A percentile compares a stretch with the other conserved stretches of the same genome.
Evolutionary conservation across 1,140 invertebrate genomes (phyloP).

Genomic region (Drosophila bocqueti): DNA sequence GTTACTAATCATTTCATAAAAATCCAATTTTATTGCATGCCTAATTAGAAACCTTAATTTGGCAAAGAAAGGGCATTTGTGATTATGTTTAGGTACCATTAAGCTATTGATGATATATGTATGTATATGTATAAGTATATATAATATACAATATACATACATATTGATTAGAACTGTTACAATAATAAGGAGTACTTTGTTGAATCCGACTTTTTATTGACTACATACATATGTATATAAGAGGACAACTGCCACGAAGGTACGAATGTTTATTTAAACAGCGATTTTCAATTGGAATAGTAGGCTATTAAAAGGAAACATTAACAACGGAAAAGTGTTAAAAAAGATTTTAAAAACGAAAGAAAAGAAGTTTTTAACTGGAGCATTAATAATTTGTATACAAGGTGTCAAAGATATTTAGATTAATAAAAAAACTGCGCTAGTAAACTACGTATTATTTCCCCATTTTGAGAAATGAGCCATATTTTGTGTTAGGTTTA

Average conservation of each 20-base stretch:
- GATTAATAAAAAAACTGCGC: too few relatives aligned
- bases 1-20: too few relatives aligned
- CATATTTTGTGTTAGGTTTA: neutral
- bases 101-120: neutral
- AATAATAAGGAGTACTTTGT: neutral
- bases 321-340: neutral
- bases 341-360: neutral
- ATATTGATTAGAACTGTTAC: too few relatives aligned
- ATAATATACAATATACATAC: neutral
- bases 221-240: too few relatives aligned
- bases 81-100: neutral
- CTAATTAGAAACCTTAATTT: too few relatives aligned
- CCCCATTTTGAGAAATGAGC: neutral
- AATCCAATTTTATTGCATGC: too few relatives aligned
- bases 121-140: neutral
- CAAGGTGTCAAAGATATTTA: too few relatives aligned
- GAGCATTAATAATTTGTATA: too few relatives aligned
- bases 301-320: neutral
- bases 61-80: too few relatives aligned
- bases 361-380: too few relatives aligned
- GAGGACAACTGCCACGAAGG: too few relatives aligned
- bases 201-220: neutral
- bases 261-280: neutral
- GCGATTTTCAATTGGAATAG: neutral
- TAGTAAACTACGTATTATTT: neutral